These are phyloP conservation scores for Cichlasoma orientale DNA, from an alignment of 2,797 vertebrate species.

Conservation along the genomic window DNA sequence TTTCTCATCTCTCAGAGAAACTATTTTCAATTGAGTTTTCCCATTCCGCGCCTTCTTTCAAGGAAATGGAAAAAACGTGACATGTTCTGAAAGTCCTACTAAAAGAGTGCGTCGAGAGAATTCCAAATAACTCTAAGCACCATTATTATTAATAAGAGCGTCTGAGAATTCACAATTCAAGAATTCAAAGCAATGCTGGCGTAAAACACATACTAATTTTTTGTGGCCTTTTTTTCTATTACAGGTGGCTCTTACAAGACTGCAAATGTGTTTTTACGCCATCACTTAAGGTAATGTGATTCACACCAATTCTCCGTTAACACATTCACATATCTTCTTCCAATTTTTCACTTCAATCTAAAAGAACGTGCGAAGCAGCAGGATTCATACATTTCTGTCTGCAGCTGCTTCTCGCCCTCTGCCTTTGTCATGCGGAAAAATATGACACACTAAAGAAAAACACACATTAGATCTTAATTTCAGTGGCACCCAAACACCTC, in stretches of 20 bases:
- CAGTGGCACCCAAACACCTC: conserved; percentile 29
- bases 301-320: not conserved
- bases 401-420: not conserved
- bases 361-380: not conserved
- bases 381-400: not conserved
- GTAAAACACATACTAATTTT: not conserved
- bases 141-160: not conserved
- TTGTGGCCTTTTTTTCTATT: not conserved
- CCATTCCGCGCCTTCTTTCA: not conserved
- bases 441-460: conserved; percentile 2
- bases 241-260: not conserved
- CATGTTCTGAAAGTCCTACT: not conserved
- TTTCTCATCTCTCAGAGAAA: not conserved
- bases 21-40: not conserved
- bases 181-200: not conserved
- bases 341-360: not conserved
- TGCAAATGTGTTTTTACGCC: not conserved
- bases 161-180: not conserved
- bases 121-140: not conserved
- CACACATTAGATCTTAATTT: conserved; percentile 26
- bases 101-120: not conserved
- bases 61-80: not conserved
- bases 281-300: not conserved
- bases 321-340: not conserved
- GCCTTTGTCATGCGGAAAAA: not conserved